Evolutionary conservation across 2,888 invertebrate species (phyloP), one percentile per base, ranked within the genome.

Genomic region (Meteorus cinctellus): DNA sequence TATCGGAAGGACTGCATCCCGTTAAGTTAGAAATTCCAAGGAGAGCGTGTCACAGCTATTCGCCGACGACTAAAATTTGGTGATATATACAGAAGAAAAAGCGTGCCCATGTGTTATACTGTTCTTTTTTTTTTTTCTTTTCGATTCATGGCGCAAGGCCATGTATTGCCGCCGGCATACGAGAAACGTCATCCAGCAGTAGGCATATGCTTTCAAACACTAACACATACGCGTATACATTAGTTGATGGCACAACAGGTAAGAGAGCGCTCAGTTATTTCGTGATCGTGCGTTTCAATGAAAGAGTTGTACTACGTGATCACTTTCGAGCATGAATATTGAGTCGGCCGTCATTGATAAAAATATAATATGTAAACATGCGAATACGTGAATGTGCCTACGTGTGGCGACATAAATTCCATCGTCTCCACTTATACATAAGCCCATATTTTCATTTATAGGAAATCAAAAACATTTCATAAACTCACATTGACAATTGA

Each of bases 401-500:
- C 41, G 12, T 41, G 41, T 41, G 41, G 41, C 2, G 12, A 41
- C 8, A 41, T 12, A 10, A 41, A 41, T 41, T 41, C 12, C 12
- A 41, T 12, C 41, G 12, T 41, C 12, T 12, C 12, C 41, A 41
- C 12, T 12, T 41, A 12, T 12, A 41, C 12, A 0, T 12, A 12
- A 41, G 41, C 12, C 8, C 8, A 24, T 19, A 55, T n/a, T 19
- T 55, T n/a, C 19, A 8, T 55, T 55, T 55, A 19, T 19, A 8
- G 2, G 8, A 4, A 19, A 8, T 55, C 5, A 55, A 19, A 48
- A 55, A 24, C 5, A 55, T 19, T 19, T 55, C n/a, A 8, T 19
- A 4, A 19, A 55, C 55, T 55, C 55, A 55, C 55, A 55, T 19
- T 55, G 55, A 55, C 55, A 55, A 19, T 55, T 55, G 4, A 55